Evolutionary conservation across 37 sponge, comb jelly and placozoan species (phyloP).

Genomic region (Ephydatia muelleri): DNA sequence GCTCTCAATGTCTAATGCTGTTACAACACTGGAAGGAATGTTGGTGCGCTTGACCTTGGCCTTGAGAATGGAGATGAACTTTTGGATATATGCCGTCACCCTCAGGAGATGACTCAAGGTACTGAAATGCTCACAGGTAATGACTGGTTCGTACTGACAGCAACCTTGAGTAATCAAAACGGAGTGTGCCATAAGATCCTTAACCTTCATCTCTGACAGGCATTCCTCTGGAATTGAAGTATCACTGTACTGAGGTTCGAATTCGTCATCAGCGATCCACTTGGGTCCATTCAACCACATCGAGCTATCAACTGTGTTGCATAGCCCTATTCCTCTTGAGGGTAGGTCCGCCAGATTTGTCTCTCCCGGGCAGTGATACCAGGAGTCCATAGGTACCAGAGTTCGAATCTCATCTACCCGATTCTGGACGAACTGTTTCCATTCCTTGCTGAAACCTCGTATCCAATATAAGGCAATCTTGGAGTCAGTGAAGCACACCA

Average conservation of each 20-base stretch:
- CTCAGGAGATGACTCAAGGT: slow-evolving; percentile 1
- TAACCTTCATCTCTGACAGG: slow-evolving; percentile 6
- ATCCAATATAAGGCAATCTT: too few species aligned
- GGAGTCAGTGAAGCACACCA: too few species aligned
- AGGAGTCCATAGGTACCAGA: too few species aligned
- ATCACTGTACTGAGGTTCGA: too few species aligned
- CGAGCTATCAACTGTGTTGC: not conserved
- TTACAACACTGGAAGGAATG: not conserved
- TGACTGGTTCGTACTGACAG: not conserved
- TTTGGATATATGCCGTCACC: slow-evolving; percentile 30
- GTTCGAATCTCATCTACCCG: too few species aligned
- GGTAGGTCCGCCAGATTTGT: too few species aligned
- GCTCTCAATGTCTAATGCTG: not conserved
- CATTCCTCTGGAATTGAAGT: slow-evolving; percentile 6
- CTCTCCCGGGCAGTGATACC: too few species aligned
- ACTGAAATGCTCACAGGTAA: slow-evolving; percentile 2
- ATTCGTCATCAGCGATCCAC: not conserved
- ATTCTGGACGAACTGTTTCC: too few species aligned
- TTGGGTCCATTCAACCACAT: too few species aligned
- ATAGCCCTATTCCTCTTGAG: not conserved
- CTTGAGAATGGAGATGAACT: not conserved
- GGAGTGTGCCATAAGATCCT: too few species aligned
- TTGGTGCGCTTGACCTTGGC: not conserved
- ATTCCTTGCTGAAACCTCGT: too few species aligned
- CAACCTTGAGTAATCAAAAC: too few species aligned